Conservation (phyloP, 2,888 invertebrate genomes). For the Altica lythri region DNA sequence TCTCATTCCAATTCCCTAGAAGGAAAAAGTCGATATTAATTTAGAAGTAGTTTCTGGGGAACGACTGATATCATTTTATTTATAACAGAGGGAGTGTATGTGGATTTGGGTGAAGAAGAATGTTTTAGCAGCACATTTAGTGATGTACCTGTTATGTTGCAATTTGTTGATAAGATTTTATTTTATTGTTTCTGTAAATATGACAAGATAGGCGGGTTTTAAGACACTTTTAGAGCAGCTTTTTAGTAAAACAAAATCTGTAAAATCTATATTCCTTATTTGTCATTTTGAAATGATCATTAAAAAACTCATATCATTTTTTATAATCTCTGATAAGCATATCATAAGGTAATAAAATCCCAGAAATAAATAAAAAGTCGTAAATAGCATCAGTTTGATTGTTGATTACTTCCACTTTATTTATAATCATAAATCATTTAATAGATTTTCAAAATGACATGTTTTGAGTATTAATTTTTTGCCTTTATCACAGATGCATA, state of each 20-base stretch:
- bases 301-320: slow-evolving; percentile 10
- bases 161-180: slow-evolving; percentile 56
- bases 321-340: too few species aligned
- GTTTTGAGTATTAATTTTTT: too few species aligned
- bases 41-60: slow-evolving; percentile 27
- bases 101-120: slow-evolving; percentile 36
- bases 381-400: too few species aligned
- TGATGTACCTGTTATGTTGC: slow-evolving; percentile 58
- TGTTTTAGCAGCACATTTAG: slow-evolving; percentile 47
- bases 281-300: slow-evolving; percentile 1
- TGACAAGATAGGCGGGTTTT: slow-evolving; percentile 44
- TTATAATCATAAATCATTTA: too few species aligned
- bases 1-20: slow-evolving; percentile 48
- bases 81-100: slow-evolving; percentile 32
- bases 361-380: too few species aligned
- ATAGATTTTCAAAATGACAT: too few species aligned
- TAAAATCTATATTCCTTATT: neutral
- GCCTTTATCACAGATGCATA: slow-evolving; percentile 44
- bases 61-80: slow-evolving; percentile 45
- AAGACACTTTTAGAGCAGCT: slow-evolving; percentile 28
- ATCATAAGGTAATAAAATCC: too few species aligned
- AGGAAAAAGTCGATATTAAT: slow-evolving; percentile 13
- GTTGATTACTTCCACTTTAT: too few species aligned
- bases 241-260: slow-evolving; percentile 3
- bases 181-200: slow-evolving; percentile 54